A percentile compares a stretch with the other conserved stretches of the same genome.
phyloP scores from a whole-genome alignment of 2,797 vertebrate species.

The Eleutherodactylus coqui region DNA sequence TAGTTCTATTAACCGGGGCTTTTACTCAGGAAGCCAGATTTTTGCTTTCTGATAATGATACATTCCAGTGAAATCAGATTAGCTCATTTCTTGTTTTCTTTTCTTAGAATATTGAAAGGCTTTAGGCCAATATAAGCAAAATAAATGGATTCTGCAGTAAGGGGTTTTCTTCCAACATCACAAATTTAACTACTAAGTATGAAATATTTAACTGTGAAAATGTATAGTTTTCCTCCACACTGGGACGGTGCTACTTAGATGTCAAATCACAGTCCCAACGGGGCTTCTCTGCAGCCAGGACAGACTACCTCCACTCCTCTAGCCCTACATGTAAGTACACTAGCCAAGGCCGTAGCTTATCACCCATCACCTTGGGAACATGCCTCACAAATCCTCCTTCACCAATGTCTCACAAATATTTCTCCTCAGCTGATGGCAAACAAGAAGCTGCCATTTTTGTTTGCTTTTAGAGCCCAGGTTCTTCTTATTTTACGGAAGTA shows the following conservation, averaged over 20 bases:
- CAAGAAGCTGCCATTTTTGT: background rate
- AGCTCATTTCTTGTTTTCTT: conserved; percentile 13
- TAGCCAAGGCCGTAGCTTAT: background rate
- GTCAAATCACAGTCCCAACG: background rate
- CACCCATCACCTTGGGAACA: background rate
- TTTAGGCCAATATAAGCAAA: background rate
- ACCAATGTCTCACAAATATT: background rate
- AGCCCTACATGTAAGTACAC: background rate
- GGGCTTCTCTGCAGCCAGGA: background rate
- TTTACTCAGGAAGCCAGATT: background rate
- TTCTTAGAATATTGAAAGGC: background rate
- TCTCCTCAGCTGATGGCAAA: background rate
- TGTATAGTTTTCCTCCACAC: background rate
- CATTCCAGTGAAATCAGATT: conserved; percentile 19
- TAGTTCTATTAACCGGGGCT: background rate
- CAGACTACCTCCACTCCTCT: background rate
- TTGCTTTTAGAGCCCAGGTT: background rate
- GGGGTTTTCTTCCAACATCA: background rate
- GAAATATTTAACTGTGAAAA: conserved; percentile 14
- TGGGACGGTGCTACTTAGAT: background rate
- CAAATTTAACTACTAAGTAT: background rate
- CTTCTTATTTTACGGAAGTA: background rate
- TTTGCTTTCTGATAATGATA: background rate
- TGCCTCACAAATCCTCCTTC: too few species aligned
- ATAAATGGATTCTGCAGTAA: background rate